A percentile compares a stretch with the other conserved stretches of the same genome.
Conservation (phyloP, 2,113 vertebrate genomes). For the Zosterops pallidus region DNA sequence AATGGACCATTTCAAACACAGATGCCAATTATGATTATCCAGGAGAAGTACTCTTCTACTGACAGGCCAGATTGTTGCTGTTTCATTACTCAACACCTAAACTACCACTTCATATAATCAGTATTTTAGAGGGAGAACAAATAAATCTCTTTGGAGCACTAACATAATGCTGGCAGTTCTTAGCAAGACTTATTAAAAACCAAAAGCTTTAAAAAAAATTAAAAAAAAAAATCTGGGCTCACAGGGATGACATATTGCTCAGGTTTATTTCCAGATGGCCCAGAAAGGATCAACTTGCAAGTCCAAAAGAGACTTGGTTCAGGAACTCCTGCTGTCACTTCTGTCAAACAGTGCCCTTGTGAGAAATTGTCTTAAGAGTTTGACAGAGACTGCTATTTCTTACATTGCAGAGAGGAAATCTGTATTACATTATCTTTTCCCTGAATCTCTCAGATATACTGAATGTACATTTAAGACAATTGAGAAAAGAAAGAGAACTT, state of each 20-base stretch:
- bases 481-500: neutral
- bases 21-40: neutral
- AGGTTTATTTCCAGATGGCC: conserved; percentile 35
- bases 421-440: neutral
- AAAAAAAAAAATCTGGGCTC: neutral
- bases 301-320: conserved; percentile 1
- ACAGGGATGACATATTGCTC: neutral
- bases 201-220: neutral
- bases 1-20: neutral
- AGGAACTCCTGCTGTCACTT: neutral
- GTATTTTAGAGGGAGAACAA: neutral
- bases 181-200: neutral
- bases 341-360: neutral
- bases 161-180: neutral
- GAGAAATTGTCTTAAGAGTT: neutral
- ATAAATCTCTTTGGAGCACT: neutral
- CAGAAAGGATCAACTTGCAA: neutral
- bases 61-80: neutral
- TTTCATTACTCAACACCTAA: neutral
- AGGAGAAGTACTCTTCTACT: neutral
- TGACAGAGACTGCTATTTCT: neutral
- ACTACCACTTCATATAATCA: neutral
- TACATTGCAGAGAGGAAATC: neutral
- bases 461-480: neutral
- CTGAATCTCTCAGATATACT: neutral